These are phyloP conservation scores for Papilio dardanus DNA, from an alignment of 1,140 invertebrate species.

Conservation along the genomic window DNA sequence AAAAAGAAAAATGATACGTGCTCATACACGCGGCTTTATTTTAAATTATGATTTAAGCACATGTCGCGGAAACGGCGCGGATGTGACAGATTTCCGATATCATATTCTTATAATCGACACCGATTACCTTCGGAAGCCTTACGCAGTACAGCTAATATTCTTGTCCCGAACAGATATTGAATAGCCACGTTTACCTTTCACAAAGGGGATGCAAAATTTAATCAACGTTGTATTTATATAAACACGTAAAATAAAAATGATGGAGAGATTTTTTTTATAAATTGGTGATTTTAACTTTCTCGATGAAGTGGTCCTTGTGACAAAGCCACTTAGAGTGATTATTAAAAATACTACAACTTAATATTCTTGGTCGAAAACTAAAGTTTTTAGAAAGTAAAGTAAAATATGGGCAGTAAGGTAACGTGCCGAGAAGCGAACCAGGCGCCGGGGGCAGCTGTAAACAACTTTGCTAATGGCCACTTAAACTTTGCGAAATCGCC, in stretches of 20 bases:
- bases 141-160: constrained; percentile 46
- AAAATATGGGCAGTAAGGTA: constrained; percentile 42
- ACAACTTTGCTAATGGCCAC: constrained; percentile 68
- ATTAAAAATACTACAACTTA: constrained; percentile 14
- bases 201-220: constrained; percentile 18
- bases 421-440: constrained; percentile 45
- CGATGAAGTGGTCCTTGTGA: no score
- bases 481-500: constrained; percentile 62
- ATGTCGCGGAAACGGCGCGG: constrained; percentile 65
- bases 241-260: constrained; percentile 4
- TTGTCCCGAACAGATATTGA: constrained; percentile 40
- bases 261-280: no score
- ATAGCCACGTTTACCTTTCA: constrained; percentile 28
- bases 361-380: constrained; percentile 31
- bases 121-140: constrained; percentile 69
- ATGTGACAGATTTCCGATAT: constrained; percentile 75
- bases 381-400: constrained; percentile 39
- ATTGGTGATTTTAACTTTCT: no score
- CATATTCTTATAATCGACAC: constrained; percentile 67
- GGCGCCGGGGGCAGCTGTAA: constrained; percentile 54
- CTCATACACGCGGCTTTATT: constrained; percentile 19
- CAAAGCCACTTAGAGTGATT: not conserved
- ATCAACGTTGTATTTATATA: not conserved
- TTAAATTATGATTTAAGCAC: constrained; percentile 55
- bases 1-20: no score